Conservation (phyloP, 2,113 vertebrate species). For the Elephas maximus region DNA sequence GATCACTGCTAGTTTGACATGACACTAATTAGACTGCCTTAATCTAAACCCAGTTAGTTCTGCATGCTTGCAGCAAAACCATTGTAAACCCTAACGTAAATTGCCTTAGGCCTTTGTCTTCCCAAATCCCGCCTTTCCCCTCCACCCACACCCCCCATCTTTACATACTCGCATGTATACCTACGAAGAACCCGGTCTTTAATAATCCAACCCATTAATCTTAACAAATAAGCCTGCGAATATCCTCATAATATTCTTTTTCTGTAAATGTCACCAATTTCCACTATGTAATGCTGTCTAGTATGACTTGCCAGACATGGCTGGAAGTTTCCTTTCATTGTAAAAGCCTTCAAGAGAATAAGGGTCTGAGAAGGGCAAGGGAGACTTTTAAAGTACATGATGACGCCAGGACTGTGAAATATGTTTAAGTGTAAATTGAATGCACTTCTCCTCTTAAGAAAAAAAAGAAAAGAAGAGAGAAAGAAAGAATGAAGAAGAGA, state of each 20-base stretch:
- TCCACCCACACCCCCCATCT: slow-evolving; percentile 58
- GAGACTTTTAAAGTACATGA: slow-evolving; percentile 60
- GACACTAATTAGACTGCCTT: slow-evolving; percentile 94
- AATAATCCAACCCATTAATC: slow-evolving; percentile 84
- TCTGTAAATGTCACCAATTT: slow-evolving; percentile 82
- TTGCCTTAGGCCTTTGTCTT: slow-evolving; percentile 93
- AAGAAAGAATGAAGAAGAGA: not conserved
- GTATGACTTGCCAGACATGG: slow-evolving; percentile 76
- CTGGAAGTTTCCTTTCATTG: slow-evolving; percentile 77
- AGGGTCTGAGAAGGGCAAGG: slow-evolving; percentile 70
- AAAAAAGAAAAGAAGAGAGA: not conserved
- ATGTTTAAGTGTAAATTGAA: slow-evolving; percentile 56
- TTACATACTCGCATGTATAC: slow-evolving; percentile 75
- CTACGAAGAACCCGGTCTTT: slow-evolving; percentile 76
- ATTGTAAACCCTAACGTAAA: slow-evolving; percentile 91
- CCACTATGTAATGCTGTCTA: slow-evolving; percentile 62
- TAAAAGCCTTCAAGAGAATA: slow-evolving; percentile 70
- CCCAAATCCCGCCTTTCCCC: slow-evolving; percentile 83
- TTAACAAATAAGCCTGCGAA: slow-evolving; percentile 81
- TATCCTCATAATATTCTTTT: slow-evolving; percentile 84
- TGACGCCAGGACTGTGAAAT: slow-evolving; percentile 65
- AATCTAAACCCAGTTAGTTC: slow-evolving; percentile 93
- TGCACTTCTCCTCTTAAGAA: not conserved
- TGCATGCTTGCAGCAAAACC: slow-evolving; percentile 92
- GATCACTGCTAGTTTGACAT: slow-evolving; percentile 93